A percentile compares a stretch with the other conserved stretches of the same genome.
Evolutionary conservation across 2,797 vertebrate species (phyloP).

Genomic region (Phataginus tricuspis): DNA sequence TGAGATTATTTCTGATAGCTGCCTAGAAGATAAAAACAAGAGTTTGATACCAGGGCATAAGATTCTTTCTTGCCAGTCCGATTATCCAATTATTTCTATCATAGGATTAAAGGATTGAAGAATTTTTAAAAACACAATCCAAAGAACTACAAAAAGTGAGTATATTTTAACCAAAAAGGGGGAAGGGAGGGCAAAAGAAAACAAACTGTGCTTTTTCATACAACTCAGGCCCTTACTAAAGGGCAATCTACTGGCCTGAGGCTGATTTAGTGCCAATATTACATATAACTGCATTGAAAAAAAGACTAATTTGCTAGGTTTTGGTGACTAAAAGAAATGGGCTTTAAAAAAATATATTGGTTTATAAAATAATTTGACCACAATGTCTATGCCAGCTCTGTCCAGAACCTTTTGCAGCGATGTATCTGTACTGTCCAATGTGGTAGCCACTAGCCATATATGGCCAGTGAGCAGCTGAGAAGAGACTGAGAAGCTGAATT

Average conservation of each 20-base stretch:
- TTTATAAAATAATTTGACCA: slow-evolving; percentile 22
- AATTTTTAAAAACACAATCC: slow-evolving; percentile 43
- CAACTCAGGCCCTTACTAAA: not conserved
- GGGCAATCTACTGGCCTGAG: not conserved
- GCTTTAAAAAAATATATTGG: not conserved
- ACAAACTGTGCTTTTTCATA: not conserved
- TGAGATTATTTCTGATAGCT: not conserved
- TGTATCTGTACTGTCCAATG: not conserved
- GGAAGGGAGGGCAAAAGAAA: not conserved
- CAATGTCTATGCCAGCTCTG: not conserved
- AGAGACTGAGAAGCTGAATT: not conserved
- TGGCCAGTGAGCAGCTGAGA: not conserved
- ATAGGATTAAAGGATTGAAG: slow-evolving; percentile 2
- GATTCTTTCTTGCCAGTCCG: not conserved
- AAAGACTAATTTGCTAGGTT: not conserved
- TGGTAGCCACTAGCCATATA: not conserved
- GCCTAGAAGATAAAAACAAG: not conserved
- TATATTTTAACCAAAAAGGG: not conserved
- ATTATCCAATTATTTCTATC: not conserved
- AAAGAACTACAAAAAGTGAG: slow-evolving; percentile 10
- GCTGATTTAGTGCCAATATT: not conserved
- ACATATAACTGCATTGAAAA: not conserved
- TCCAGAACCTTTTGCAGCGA: not conserved
- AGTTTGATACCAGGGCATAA: not conserved
- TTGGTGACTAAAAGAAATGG: not conserved